Evolutionary conservation across 2,888 invertebrate species (phyloP), one percentile per base, ranked within the genome.

Genomic region (Heliconius aoede): DNA sequence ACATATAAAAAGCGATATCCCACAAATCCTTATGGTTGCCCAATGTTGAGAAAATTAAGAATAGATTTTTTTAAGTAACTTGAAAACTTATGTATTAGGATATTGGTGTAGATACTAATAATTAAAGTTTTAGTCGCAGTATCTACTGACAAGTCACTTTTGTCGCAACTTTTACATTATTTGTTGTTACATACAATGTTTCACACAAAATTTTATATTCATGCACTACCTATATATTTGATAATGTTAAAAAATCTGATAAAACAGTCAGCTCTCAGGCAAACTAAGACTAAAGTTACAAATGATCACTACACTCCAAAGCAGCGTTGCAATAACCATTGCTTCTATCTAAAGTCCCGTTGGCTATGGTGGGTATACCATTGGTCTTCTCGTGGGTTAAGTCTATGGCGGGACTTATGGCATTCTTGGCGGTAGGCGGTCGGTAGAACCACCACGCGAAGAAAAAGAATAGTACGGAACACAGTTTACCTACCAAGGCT

Each of bases 381-480:
- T 91, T 91, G 68, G 76, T 40, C 75, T 82, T 82, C 72, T 80
- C 82, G 61, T 78, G 83, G 85, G 89, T 88, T 13, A 91, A 83
- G 82, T 91, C 92, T 26, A 90, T 87, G 1, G 93, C 90, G 0
- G 93, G 92, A 0, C 88, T 88, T 13, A 91, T 86, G 5, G 91
- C 91, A 84, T 91, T 91, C 62, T 86, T 82, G 30, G 87, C 86
- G 9, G 94, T 93, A 0, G 97, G 96, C 28, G 96, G 96, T 73
- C 96, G 95, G 90, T 97, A 97, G 86, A 95, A 96, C 95, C 96
- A 95, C 96, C 97, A 96, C 72, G 97, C 97, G 60, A 96, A 91
- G 89, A 96, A 95, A 91, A 97, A 97, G 91, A 97, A 97, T 0
- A 96, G 84, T 0, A 96, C 89, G 0, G 97, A 97, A 73, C 96